phyloP scores from a whole-genome alignment of 2,113 vertebrate species.

The Larimichthys polyactis region DNA sequence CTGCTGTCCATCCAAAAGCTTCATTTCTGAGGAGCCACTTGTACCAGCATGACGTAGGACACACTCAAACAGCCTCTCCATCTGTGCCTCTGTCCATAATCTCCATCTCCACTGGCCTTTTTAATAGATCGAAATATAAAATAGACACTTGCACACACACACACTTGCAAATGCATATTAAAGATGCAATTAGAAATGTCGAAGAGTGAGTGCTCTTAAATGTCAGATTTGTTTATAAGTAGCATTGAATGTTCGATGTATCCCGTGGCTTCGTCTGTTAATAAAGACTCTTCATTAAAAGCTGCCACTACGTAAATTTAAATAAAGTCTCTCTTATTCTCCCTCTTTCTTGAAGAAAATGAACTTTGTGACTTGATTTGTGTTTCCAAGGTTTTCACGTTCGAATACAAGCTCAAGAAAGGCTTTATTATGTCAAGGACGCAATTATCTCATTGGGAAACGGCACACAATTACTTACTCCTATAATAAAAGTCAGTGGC shows the following conservation, averaged over 20 bases:
- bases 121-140: constrained; percentile 6
- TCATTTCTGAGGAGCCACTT: constrained; percentile 5
- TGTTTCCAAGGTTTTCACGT: constrained; percentile 7
- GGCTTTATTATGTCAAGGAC: background rate
- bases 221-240: constrained; percentile 32
- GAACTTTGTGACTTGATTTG: background rate
- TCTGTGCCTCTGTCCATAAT: constrained; percentile 30
- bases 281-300: background rate
- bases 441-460: constrained; percentile 10
- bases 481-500: constrained; percentile 4
- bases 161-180: background rate
- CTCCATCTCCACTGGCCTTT: constrained; percentile 6
- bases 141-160: constrained; percentile 1
- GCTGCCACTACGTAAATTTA: background rate
- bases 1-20: background rate
- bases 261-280: background rate
- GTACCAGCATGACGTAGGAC: constrained; percentile 1
- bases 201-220: constrained; percentile 6
- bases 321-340: background rate
- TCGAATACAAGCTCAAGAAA: background rate
- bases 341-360: background rate
- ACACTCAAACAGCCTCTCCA: constrained; percentile 9
- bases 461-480: background rate
- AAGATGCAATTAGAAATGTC: constrained; percentile 14
- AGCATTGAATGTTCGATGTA: background rate